phyloP scores from a whole-genome alignment of 2,888 invertebrate species.

The Gortyna flavago region DNA sequence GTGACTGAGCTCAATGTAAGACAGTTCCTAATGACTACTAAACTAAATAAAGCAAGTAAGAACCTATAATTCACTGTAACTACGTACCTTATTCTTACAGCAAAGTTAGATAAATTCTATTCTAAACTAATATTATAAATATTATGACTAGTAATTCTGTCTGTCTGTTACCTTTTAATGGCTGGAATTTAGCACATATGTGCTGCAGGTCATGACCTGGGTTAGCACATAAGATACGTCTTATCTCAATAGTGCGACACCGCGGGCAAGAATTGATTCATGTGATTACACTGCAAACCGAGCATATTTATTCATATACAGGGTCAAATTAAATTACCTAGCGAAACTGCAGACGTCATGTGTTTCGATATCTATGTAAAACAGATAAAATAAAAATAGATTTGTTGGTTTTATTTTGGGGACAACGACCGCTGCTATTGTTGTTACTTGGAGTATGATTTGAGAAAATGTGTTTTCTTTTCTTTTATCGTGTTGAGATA shows the following conservation, averaged over 20 bases:
- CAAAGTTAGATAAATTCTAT: background rate
- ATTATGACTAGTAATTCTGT: background rate
- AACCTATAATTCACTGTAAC: background rate
- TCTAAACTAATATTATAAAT: background rate
- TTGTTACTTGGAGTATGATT: no score
- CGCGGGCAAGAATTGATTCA: background rate
- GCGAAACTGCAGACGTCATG: no score
- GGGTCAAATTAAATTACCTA: no score
- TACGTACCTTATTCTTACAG: background rate
- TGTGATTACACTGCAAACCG: no score
- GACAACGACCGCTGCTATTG: no score
- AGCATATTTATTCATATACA: no score
- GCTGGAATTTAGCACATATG: background rate
- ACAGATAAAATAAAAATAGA: no score
- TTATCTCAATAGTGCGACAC: background rate
- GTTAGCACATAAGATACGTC: background rate
- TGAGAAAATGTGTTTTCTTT: no score
- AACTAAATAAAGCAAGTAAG: background rate
- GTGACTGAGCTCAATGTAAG: conserved; percentile 13
- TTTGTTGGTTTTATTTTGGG: no score
- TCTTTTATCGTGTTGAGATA: no score
- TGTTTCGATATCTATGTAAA: no score
- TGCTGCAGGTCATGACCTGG: background rate
- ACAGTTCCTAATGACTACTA: conserved; percentile 1
- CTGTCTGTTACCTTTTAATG: background rate